Evolutionary conservation across 1,140 invertebrate genomes (phyloP), one percentile per base, ranked within the genome.

Genomic region (Lamellibrachia luymesi): DNA sequence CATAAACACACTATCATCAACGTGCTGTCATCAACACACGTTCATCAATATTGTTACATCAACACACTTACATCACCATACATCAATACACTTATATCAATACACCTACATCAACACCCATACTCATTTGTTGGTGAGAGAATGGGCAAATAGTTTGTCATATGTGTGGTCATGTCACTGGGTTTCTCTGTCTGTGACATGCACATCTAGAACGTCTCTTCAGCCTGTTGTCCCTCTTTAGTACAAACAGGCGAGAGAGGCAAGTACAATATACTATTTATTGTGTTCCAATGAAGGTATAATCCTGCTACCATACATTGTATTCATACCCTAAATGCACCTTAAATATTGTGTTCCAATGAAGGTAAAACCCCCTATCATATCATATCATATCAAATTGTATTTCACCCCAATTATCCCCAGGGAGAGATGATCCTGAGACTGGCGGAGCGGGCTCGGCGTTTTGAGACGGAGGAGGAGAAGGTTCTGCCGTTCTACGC

Each of bases 401-500:
- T 90, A 49, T 94, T 38, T 38, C 38, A 38, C 38, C 38, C 38
- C 38, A 38, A 38, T 38, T 38, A 38, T 22, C 64, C 91, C 56
- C 92, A 96, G 96, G 95, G 95, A 50, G 95, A 96, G 92, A 93
- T 94, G 90, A 96, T 96, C 51, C 92, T 96, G 92, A 95, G 95
- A 92, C 90, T 96, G 25, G 95, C 95, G 51, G 96, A 97, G 93
- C 96, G 96, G 95, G 96, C 96, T 94, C 94, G 96, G 22, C 96
- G 96, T 93, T 92, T 96, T 92, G 96, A 97, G 93, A 96, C 96
- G 49, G 96, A 97, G 93, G 96, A 96, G 91, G 96, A 97, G 94
- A 97, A 97, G 94, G 96, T 97, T 27, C 93, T 97, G 25, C 96
- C 96, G n/a, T 96, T 97, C 93, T 96, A 96, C 94, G 95, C 95